These are phyloP conservation scores for Cossypha polioptera DNA, from an alignment of 2,797 vertebrate species.

Conservation along the genomic window DNA sequence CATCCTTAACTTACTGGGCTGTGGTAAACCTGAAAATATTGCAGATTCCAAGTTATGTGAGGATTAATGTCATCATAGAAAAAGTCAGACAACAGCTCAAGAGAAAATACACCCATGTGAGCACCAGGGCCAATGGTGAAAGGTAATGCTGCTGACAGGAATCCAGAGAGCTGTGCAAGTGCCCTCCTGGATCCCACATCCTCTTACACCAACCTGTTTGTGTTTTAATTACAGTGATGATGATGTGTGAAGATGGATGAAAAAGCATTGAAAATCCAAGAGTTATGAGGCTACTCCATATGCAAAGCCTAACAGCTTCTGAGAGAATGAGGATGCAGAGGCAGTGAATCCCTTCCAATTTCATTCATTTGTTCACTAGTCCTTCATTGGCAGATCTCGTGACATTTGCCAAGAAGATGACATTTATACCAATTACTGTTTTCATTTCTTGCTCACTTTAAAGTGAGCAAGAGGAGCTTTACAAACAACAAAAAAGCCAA, in stretches of 20 bases:
- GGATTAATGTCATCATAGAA: rapidly evolving
- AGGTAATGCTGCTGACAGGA: neutral
- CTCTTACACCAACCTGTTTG: neutral
- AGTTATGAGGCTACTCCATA: neutral
- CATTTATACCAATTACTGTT: constrained; percentile 39
- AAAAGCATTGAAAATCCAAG: neutral
- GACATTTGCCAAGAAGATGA: constrained; percentile 28
- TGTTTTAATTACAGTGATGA: neutral
- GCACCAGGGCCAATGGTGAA: neutral
- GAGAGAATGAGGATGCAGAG: neutral
- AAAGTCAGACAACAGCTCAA: neutral
- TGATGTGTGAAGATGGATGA: neutral
- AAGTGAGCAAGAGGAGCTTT: neutral
- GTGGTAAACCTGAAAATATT: neutral
- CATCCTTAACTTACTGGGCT: neutral
- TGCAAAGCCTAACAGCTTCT: neutral
- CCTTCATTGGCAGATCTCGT: neutral
- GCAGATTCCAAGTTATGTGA: neutral
- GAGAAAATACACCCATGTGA: neutral
- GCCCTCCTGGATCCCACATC: neutral
- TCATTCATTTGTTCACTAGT: neutral
- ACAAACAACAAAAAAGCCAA: neutral
- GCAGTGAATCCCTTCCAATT: neutral
- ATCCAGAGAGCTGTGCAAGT: neutral
- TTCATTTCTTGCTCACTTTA: neutral